Conservation (phyloP, 2,888 invertebrate genomes). For the Apoda limacodes region DNA sequence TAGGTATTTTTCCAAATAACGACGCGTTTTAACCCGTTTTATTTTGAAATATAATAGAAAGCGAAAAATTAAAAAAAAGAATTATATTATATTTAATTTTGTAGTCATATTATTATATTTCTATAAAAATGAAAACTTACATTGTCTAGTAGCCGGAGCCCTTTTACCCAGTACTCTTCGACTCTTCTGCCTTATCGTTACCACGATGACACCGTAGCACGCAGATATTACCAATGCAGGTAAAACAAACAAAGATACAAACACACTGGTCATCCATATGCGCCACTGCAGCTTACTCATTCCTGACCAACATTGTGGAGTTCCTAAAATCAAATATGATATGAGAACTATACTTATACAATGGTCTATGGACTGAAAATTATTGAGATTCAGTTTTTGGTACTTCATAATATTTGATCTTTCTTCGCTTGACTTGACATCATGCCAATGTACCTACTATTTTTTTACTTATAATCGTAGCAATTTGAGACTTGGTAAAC, state of each 20-base stretch:
- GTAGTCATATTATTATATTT: too few species aligned
- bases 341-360: too few species aligned
- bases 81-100: neutral
- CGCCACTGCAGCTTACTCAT: slow-evolving; percentile 82
- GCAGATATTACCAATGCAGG: slow-evolving; percentile 90
- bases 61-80: slow-evolving; percentile 3
- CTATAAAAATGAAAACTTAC: too few species aligned
- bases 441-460: too few species aligned
- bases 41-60: too few species aligned
- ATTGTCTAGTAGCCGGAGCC: slow-evolving; percentile 48
- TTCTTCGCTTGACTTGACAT: slow-evolving; percentile 20
- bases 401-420: slow-evolving; percentile 18
- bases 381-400: slow-evolving; percentile 11
- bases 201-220: slow-evolving; percentile 91
- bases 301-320: slow-evolving; percentile 90
- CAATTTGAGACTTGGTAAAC: too few species aligned
- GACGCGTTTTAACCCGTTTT: too few species aligned
- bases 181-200: slow-evolving; percentile 90
- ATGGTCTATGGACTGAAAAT: slow-evolving; percentile 9
- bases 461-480: too few species aligned
- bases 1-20: too few species aligned
- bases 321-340: slow-evolving; percentile 43
- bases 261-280: slow-evolving; percentile 88
- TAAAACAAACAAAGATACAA: slow-evolving; percentile 83
- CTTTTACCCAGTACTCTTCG: slow-evolving; percentile 64